Percentiles rank a stretch among this genome's conserved stretches.
These are phyloP conservation scores for Mixornis gularis DNA, from an alignment of 2,113 vertebrate genomes.

Conservation along the genomic window DNA sequence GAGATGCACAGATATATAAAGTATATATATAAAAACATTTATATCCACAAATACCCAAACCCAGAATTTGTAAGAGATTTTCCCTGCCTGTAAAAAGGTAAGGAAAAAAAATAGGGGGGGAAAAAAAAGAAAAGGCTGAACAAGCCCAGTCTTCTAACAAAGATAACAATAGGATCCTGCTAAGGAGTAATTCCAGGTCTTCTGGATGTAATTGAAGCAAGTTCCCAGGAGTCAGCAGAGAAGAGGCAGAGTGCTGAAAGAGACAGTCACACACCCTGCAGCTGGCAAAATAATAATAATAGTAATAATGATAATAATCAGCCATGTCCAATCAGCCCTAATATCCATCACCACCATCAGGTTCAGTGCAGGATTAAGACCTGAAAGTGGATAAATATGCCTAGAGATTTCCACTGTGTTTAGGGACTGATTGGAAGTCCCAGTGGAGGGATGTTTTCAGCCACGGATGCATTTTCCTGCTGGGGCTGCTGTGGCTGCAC, in stretches of 20 bases:
- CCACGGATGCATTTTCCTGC: rapidly evolving
- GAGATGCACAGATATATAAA: background rate
- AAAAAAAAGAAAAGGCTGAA: background rate
- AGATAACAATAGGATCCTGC: background rate
- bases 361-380: background rate
- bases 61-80: background rate
- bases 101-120: rapidly evolving
- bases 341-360: constrained; percentile 37
- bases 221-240: background rate
- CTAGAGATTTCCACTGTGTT: background rate
- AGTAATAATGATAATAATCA: constrained; percentile 49
- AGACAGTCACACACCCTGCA: background rate
- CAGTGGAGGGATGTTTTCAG: background rate
- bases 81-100: background rate
- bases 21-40: background rate
- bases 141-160: background rate
- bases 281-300: constrained; percentile 38
- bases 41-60: background rate
- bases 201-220: background rate
- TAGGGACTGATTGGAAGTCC: background rate
- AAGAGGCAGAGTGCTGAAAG: constrained; percentile 6
- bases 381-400: background rate
- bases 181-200: background rate
- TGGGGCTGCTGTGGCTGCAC: rapidly evolving
- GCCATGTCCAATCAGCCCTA: constrained; percentile 47